Base-by-base conservation (phyloP, 2,888 invertebrate genomes). In the Parnassius mnemosyne region DNA sequence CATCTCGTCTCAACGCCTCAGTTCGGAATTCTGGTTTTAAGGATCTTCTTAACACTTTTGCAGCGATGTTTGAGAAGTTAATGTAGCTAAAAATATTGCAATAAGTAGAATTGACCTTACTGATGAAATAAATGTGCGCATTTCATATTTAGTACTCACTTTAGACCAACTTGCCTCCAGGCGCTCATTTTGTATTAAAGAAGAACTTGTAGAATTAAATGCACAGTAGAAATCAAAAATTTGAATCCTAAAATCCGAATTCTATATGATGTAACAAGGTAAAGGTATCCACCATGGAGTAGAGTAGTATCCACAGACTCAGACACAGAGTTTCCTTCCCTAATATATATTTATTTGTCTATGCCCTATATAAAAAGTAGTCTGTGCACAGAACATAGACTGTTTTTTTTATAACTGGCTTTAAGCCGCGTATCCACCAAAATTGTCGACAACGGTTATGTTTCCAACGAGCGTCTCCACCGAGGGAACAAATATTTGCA, bases 21-120 rank as follows among this genome's bases (percentile, higher is more conserved):
- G 85, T 90, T 71, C 93, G 93, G 0, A 95, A 73, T 53, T 97
- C 96, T 1, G 94, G 84, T 84, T 98, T 98, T 71, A 98, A 84
- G 12, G 97, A 94, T 78, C 94, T 93, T 65, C 98, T 93, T 63
- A 98, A 89, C 60, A 96, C 91, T 77, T 93, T 94, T 25, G 98
- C 98, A 77, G 98, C 98, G 79, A 99, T 97, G 84, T 96, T 96
- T 64, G 98, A 99, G 89, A 96, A 99, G 92, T 97, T 97, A 86
- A 99, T 96, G 93, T 99, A 99, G 92, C 98, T 99, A 83, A 66
- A 86, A 83, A 66, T 66, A 63, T 46, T 34, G 7, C 7, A 34
- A 34, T 34, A 34, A 7, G 25, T 57, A 57, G 16, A n/a, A 43
- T 16, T 11, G 25, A 50, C 13, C 20, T 60, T 52, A 53, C 16